These are phyloP conservation scores for Pristiophorus japonicus DNA, from an alignment of 2,113 vertebrate genomes.

Conservation along the genomic window DNA sequence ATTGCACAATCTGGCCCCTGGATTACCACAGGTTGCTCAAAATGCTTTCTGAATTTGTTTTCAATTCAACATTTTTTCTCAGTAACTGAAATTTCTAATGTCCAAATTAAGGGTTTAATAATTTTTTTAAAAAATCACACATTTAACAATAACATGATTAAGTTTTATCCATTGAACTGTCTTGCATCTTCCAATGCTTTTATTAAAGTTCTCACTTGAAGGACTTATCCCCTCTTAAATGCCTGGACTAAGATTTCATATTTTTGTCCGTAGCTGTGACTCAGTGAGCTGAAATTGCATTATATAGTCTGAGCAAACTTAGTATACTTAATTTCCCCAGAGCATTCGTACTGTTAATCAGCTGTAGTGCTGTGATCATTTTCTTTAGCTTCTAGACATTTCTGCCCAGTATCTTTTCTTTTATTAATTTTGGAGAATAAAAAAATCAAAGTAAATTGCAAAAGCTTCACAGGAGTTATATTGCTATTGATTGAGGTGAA, in stretches of 20 bases:
- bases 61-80: neutral
- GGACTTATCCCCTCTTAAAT: neutral
- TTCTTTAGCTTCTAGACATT: neutral
- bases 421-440: neutral
- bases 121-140: neutral
- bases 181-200: neutral
- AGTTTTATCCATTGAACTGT: neutral
- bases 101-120: neutral
- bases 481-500: neutral
- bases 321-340: neutral
- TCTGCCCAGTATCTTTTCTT: neutral
- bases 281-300: neutral
- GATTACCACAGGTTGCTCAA: neutral
- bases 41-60: neutral
- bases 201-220: neutral
- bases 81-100: neutral
- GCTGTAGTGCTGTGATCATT: neutral
- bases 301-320: neutral
- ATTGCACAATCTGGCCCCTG: neutral
- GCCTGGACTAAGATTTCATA: neutral
- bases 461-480: neutral
- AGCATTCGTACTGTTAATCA: neutral
- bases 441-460: neutral
- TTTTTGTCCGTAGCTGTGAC: neutral
- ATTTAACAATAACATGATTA: neutral